Conservation (phyloP, 2,888 invertebrate species). For the Choristoneura rosaceana region DNA sequence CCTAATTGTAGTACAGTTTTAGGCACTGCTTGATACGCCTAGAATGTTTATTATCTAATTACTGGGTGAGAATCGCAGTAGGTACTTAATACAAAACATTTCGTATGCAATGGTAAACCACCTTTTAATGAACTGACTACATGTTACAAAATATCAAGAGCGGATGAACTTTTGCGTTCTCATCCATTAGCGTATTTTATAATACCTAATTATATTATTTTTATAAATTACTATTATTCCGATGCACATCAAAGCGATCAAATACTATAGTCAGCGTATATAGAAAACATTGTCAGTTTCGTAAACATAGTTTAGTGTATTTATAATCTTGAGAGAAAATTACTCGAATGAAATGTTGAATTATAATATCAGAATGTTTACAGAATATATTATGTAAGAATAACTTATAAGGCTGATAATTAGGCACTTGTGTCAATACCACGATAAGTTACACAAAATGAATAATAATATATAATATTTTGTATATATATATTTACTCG, state of each 20-base stretch:
- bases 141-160: not conserved
- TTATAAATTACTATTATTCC: not conserved
- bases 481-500: not conserved
- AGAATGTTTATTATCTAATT: not conserved
- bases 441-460: not conserved
- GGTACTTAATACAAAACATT: not conserved
- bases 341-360: not conserved
- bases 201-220: not conserved
- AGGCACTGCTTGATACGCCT: not conserved
- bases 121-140: not conserved
- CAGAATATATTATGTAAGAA: conserved; percentile 16
- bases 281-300: not conserved
- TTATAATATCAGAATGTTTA: conserved; percentile 5
- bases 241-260: not conserved
- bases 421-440: conserved; percentile 14
- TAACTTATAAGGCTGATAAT: conserved; percentile 26
- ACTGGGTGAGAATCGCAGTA: not conserved
- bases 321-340: not conserved
- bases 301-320: not conserved
- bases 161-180: not conserved
- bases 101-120: not conserved
- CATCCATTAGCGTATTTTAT: not conserved
- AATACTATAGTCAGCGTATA: not conserved
- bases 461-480: not conserved
- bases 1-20: not conserved